Evolutionary conservation across 1,140 invertebrate genomes (phyloP), one percentile per base, ranked within the genome.

Genomic region (Heliconius hewitsoni): DNA sequence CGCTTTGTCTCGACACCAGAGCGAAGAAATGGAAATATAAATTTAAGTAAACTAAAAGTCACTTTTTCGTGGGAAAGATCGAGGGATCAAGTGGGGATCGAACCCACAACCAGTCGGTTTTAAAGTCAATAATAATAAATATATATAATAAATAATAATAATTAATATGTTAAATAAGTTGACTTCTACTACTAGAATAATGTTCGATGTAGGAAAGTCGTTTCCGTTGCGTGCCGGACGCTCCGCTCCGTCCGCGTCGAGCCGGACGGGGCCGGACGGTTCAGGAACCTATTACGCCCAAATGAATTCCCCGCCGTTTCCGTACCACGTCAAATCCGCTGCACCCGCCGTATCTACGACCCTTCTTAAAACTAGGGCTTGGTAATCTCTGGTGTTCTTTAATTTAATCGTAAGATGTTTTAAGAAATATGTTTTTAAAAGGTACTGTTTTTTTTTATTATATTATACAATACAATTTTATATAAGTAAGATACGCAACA

Each of bases 211-310:
- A 83, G 84, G 23, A 80, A 81, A 84, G 78, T 81, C 80, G 85
- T 66, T 90, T 92, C 89, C 91, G 92, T 87, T 91, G 92, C 92
- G 91, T 94, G 92, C 87, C 90, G 89, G 87, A 89, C 87, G 87
- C 83, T 81, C 77, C 81, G 87, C 82, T 80, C 71, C 81, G 60
- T 84, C 84, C 84, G 89, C 79, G 79, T 73, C 71, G 76, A 70
- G 82, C 87, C 89, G 90, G 87, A 90, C 90, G 89, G 83, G 84
- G 81, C 87, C 89, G 90, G 87, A 90, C 88, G 82, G 88, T 86
- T 87, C 91, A 90, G 93, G 91, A 94, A 92, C 91, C 91, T 94
- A 94, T 94, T 94, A 94, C 93, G 91, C 91, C 93, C 90, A 94
- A 94, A 94, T 94, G 93, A 94, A 94, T 94, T 94, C 90, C 88